phyloP scores from a whole-genome alignment of 2,797 vertebrate genomes.

The Gymnodraco acuticeps region DNA sequence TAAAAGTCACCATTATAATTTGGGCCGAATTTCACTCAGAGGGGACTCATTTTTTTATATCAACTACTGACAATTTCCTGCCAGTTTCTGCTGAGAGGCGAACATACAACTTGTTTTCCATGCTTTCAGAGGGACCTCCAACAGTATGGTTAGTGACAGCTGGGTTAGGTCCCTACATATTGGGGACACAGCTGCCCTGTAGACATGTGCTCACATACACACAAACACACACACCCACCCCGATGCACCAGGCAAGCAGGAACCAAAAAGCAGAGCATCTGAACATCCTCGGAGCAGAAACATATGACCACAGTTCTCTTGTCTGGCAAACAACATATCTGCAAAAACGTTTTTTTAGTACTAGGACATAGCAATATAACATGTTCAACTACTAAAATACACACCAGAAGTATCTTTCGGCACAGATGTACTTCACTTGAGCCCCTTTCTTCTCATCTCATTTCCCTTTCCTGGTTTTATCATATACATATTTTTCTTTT shows the following conservation, averaged over 20 bases:
- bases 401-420: not conserved
- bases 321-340: slow-evolving; percentile 41
- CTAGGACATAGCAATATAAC: too few relatives aligned
- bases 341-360: slow-evolving; percentile 11
- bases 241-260: slow-evolving; percentile 67
- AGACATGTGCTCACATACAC: slow-evolving; percentile 74
- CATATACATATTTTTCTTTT: not conserved
- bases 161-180: slow-evolving; percentile 87
- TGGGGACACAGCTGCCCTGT: slow-evolving; percentile 86
- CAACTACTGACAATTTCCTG: slow-evolving; percentile 68
- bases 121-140: slow-evolving; percentile 70
- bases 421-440: not conserved
- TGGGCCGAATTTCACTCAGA: slow-evolving; percentile 40
- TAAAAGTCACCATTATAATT: slow-evolving; percentile 15
- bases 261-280: slow-evolving; percentile 72
- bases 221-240: slow-evolving; percentile 32
- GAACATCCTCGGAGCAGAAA: slow-evolving; percentile 66
- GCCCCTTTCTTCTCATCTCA: not conserved
- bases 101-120: slow-evolving; percentile 69
- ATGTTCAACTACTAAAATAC: too few relatives aligned
- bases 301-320: slow-evolving; percentile 58
- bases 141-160: slow-evolving; percentile 84
- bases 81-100: slow-evolving; percentile 70
- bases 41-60: slow-evolving; percentile 65
- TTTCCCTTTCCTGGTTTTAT: not conserved